Evolutionary conservation across 2,797 vertebrate genomes (phyloP).

Genomic region (Acropternis orthonyx): DNA sequence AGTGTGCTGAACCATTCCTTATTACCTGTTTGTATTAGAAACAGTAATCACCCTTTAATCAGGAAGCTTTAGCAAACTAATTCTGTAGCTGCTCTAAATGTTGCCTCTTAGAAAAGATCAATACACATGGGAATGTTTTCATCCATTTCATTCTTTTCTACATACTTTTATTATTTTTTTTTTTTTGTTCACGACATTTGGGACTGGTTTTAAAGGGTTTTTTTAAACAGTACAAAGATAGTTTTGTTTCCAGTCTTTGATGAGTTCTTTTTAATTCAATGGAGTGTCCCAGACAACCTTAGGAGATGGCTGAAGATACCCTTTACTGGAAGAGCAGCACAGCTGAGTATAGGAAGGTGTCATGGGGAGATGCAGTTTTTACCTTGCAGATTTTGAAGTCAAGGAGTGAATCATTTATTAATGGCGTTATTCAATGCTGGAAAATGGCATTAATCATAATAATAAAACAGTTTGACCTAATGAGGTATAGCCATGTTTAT

Average conservation of each 20-base stretch:
- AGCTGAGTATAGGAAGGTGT: neutral
- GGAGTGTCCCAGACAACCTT: neutral
- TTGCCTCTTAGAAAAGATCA: neutral
- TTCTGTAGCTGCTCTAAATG: neutral
- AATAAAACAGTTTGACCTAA: neutral
- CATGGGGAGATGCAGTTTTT: neutral
- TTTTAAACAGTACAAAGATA: neutral
- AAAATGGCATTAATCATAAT: neutral
- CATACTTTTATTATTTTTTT: neutral
- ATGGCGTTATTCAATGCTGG: neutral
- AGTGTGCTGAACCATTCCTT: neutral
- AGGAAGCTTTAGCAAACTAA: neutral
- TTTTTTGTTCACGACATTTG: neutral
- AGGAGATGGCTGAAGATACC: neutral
- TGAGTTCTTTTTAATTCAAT: neutral
- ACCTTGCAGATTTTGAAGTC: neutral
- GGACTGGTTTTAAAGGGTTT: neutral
- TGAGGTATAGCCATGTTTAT: neutral
- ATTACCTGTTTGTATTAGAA: slow-evolving; percentile 21
- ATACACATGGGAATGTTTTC: neutral
- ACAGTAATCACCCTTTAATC: neutral
- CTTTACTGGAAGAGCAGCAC: neutral
- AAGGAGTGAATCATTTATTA: neutral
- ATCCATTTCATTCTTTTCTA: neutral
- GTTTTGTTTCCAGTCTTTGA: neutral